Conservation (phyloP, 1,140 invertebrate genomes). For the Atopsyche davidsoni region DNA sequence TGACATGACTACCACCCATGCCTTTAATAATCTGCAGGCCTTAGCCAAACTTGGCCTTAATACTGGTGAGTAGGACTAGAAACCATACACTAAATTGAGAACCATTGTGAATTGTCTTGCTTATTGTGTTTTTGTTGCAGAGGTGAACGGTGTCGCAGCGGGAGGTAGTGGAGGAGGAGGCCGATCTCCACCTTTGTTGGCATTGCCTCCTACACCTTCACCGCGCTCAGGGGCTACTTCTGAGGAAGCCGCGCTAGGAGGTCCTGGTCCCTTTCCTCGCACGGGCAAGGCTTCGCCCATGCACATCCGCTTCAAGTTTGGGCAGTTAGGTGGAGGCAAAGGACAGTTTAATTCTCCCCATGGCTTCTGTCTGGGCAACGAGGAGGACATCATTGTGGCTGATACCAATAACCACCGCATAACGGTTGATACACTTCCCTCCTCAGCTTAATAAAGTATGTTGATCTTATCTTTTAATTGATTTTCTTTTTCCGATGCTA, state of each 20-base stretch:
- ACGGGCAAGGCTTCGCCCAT: slow-evolving; percentile 70
- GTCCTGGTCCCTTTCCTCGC: slow-evolving; percentile 48
- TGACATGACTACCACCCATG: slow-evolving; percentile 64
- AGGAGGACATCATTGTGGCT: slow-evolving; percentile 92
- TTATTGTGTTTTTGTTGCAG: slow-evolving; percentile 3
- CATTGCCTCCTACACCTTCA: slow-evolving; percentile 37
- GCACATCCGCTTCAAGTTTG: slow-evolving; percentile 89
- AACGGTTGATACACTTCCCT: slow-evolving; percentile 54
- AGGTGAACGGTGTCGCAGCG: slow-evolving; percentile 8
- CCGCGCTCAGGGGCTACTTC: slow-evolving; percentile 34
- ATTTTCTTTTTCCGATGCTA: slow-evolving; percentile 38
- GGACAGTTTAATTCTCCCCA: slow-evolving; percentile 95
- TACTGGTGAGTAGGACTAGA: slow-evolving; percentile 61
- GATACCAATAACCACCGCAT: slow-evolving; percentile 96
- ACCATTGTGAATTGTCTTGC: neutral
- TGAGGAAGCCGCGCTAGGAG: slow-evolving; percentile 43
- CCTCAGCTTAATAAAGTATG: no score
- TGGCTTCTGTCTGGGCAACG: slow-evolving; percentile 89
- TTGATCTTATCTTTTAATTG: no score
- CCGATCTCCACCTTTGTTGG: slow-evolving; percentile 47
- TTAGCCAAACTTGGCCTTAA: slow-evolving; percentile 78
- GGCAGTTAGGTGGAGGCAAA: slow-evolving; percentile 82
- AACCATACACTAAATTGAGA: no score
- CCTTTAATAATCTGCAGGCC: slow-evolving; percentile 81
- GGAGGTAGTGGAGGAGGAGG: slow-evolving; percentile 34